phyloP scores from a whole-genome alignment of 2,888 invertebrate species.

The Pyrgus malvae region DNA sequence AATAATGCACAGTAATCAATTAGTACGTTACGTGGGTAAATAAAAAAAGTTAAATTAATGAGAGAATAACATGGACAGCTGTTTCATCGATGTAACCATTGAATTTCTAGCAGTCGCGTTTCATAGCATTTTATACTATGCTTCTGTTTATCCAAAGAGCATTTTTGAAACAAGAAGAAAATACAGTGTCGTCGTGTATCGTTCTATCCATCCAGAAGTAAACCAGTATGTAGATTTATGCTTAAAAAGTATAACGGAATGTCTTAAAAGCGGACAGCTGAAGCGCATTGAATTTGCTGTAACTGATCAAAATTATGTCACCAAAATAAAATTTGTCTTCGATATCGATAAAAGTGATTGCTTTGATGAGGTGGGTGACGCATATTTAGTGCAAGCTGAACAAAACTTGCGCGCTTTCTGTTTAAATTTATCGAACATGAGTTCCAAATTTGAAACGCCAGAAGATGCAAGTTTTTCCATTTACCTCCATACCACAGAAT shows the following conservation, averaged over 20 bases:
- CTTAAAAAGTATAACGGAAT: conserved; percentile 72
- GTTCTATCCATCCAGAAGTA: conserved; percentile 84
- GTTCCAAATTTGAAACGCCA: conserved; percentile 71
- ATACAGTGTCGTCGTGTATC: conserved; percentile 83
- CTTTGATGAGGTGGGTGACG: conserved; percentile 70
- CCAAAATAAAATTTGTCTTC: conserved; percentile 60
- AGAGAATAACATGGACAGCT: conserved; percentile 63
- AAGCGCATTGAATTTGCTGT: conserved; percentile 77
- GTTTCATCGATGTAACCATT: conserved; percentile 79
- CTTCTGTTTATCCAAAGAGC: conserved; percentile 84
- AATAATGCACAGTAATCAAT: no score
- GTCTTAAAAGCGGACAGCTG: conserved; percentile 73
- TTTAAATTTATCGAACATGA: conserved; percentile 77
- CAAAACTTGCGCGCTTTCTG: conserved; percentile 83
- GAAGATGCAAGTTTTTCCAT: conserved; percentile 83
- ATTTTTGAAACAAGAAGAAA: conserved; percentile 84
- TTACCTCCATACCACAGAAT: conserved; percentile 81
- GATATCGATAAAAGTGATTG: conserved; percentile 51
- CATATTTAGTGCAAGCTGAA: conserved; percentile 83
- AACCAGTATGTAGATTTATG: conserved; percentile 83
- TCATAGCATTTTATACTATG: conserved; percentile 82
- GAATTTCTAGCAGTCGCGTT: conserved; percentile 86
- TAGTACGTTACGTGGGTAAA: no score
- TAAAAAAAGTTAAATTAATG: no score
- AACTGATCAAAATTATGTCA: conserved; percentile 50